A percentile compares a stretch with the other conserved stretches of the same genome.
phyloP scores from a whole-genome alignment of 2,888 invertebrate genomes.

The Isotomurus palustris region DNA sequence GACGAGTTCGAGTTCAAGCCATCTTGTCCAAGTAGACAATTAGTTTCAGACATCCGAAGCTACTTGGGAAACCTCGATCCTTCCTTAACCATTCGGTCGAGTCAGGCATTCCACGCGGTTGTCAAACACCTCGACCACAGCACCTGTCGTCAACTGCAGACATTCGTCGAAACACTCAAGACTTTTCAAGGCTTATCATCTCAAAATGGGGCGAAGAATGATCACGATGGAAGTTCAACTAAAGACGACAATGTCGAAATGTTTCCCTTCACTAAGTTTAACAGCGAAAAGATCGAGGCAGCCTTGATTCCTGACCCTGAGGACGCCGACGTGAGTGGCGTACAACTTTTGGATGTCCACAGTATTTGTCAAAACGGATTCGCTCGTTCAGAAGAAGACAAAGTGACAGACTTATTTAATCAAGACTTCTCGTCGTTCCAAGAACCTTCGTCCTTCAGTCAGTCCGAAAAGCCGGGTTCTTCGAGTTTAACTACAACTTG shows the following conservation, averaged over 20 bases:
- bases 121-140: slow-evolving; percentile 21
- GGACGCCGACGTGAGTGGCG: slow-evolving; percentile 5
- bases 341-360: slow-evolving; percentile 7
- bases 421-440: not conserved
- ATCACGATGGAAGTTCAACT: slow-evolving; percentile 5
- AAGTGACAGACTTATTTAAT: slow-evolving; percentile 29
- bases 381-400: slow-evolving; percentile 17
- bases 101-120: slow-evolving; percentile 20
- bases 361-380: slow-evolving; percentile 1
- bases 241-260: slow-evolving; percentile 12
- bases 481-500: too few species aligned
- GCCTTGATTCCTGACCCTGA: slow-evolving; percentile 14
- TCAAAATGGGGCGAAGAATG: not conserved
- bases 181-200: not conserved
- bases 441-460: too few species aligned
- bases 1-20: slow-evolving; percentile 21
- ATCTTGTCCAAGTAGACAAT: slow-evolving; percentile 20
- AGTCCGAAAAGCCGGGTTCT: not conserved
- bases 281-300: slow-evolving; percentile 12
- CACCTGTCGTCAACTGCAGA: slow-evolving; percentile 14
- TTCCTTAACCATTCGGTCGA: slow-evolving; percentile 11
- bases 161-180: slow-evolving; percentile 9
- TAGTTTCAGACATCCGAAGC: slow-evolving; percentile 18
- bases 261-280: slow-evolving; percentile 39
- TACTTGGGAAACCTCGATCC: slow-evolving; percentile 33